A percentile compares a stretch with the other conserved stretches of the same genome.
Evolutionary conservation across 2,888 invertebrate genomes (phyloP).

Genomic region (Trichacis sp.): DNA sequence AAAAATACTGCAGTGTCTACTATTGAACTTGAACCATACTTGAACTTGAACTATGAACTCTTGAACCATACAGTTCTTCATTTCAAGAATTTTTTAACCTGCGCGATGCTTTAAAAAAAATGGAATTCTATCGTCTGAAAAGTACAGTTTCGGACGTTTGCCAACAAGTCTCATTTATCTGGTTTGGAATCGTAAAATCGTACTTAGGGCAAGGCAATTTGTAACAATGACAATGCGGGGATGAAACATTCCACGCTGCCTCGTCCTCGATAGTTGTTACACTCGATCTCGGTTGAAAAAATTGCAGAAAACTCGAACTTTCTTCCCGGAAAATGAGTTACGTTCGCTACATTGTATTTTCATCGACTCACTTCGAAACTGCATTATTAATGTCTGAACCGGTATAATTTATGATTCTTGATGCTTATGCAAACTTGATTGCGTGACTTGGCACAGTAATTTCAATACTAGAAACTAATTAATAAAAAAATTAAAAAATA

Average conservation of each 20-base stretch:
- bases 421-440: neutral
- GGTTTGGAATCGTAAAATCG: neutral
- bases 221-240: too few species aligned
- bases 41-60: too few species aligned
- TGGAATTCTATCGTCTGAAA: too few species aligned
- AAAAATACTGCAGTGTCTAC: too few species aligned
- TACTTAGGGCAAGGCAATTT: neutral
- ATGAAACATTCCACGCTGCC: too few species aligned
- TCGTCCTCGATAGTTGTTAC: too few species aligned
- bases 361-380: neutral
- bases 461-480: neutral
- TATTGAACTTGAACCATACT: too few species aligned
- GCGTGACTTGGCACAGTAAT: neutral
- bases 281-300: too few species aligned
- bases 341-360: conserved; percentile 1
- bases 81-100: too few species aligned
- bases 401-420: neutral
- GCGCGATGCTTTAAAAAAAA: too few species aligned
- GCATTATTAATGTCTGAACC: neutral
- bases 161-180: neutral
- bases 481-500: neutral
- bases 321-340: neutral
- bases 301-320: neutral
- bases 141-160: too few species aligned
- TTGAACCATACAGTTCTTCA: too few species aligned